Evolutionary conservation across 1,140 invertebrate species (phyloP), one percentile per base, ranked within the genome.

Genomic region (Heterodera carotae): DNA sequence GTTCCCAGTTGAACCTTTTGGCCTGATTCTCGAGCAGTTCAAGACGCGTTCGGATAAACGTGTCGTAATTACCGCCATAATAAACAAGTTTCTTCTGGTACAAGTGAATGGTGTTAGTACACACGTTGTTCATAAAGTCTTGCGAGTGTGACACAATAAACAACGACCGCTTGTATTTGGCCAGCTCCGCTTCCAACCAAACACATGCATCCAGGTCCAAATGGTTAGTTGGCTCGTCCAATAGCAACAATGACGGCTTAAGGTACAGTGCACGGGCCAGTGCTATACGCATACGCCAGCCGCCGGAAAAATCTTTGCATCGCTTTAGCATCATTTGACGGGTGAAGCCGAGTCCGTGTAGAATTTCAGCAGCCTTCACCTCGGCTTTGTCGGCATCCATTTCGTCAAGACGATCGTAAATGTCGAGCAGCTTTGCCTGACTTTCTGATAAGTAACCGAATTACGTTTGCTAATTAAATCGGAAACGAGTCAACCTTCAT

Each of bases 231-330:
- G 92, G 92, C 83, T 92, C 92, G 83, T 91, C 90, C 33, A 91
- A 83, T 4, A 90, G 82, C 8, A 91, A 81, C 8, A 91, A 74
- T 76, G 90, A 89, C 18, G 90, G 90, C 72, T 90, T 89, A 29
- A 91, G 84, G 81, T 89, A 91, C 12, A 90, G 83, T 39, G 90
- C 89, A 62, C 90, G 85, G n/a, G 97, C 97, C 34, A 99, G 89
- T n/a, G 96, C 94, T 84, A 99, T 98, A 84, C 97, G 91, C 97
- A 99, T 99, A 75, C 97, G 91, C 97, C 97, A 99, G 87, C 97
- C 97, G 91, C 93, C 95, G 72, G 94, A 96, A 88, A 97, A 98
- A 87, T 97, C 95, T 91, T 94, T 96, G 76, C 94, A 91, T 91
- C 93, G 91, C 85, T 93, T 92, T 53, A 82, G 91, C 89, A 89